Percentiles rank a stretch among this genome's conserved stretches.
These are phyloP conservation scores for Haliclystus octoradiatus DNA, from an alignment of 30 jellyfish, hydroid and myxozoan species.

Conservation along the genomic window DNA sequence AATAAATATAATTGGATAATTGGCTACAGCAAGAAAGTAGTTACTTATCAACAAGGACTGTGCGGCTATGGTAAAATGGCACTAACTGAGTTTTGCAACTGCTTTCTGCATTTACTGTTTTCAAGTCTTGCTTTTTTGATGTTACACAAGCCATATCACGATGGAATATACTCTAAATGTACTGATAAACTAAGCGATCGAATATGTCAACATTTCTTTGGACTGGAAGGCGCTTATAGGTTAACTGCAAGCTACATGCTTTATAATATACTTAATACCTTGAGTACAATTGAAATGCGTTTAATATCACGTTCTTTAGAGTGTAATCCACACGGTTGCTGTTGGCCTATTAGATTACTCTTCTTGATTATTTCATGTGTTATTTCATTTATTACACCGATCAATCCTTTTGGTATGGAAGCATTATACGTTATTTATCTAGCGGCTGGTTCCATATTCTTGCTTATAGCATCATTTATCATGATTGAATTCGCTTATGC, in stretches of 20 bases:
- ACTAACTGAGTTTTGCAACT: too few relatives aligned
- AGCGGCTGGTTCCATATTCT: slow-evolving; percentile 27
- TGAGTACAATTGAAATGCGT: slow-evolving; percentile 21
- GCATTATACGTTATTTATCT: slow-evolving; percentile 40
- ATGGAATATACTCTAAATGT: slow-evolving; percentile 20
- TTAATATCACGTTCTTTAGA: slow-evolving; percentile 30
- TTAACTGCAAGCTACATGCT: slow-evolving; percentile 28
- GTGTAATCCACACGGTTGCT: slow-evolving; percentile 31
- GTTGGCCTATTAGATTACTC: slow-evolving; percentile 59
- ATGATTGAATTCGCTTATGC: slow-evolving; percentile 68
- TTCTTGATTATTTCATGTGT: slow-evolving; percentile 37
- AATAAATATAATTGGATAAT: too few relatives aligned
- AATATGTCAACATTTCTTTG: slow-evolving; percentile 47
- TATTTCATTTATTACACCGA: slow-evolving; percentile 44
- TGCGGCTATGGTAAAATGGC: too few relatives aligned
- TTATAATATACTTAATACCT: slow-evolving; percentile 32
- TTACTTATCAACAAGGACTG: too few relatives aligned
- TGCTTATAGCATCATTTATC: slow-evolving; percentile 33
- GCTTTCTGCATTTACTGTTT: too few relatives aligned
- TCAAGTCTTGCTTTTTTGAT: too few relatives aligned
- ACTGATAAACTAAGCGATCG: slow-evolving; percentile 23
- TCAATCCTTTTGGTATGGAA: slow-evolving; percentile 23
- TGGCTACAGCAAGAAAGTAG: too few relatives aligned
- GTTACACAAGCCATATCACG: not conserved
- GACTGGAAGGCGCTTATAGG: slow-evolving; percentile 83